A percentile compares a stretch with the other conserved stretches of the same genome.
These are phyloP conservation scores for Lipophrys pholis DNA, from an alignment of 2,113 vertebrate genomes.

Conservation along the genomic window DNA sequence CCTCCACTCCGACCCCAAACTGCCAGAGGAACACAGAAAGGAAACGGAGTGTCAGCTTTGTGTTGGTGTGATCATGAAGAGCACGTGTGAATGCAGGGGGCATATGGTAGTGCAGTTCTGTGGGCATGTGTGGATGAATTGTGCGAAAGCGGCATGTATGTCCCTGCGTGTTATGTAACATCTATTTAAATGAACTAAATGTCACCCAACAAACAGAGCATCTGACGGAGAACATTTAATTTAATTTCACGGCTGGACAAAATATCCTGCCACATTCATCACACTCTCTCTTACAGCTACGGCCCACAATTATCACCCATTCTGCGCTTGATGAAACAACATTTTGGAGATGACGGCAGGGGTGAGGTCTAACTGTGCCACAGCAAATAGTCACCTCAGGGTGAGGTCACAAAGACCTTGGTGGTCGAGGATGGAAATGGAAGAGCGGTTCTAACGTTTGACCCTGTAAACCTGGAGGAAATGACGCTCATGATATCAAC, in stretches of 20 bases:
- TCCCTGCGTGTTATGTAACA: slow-evolving; percentile 31
- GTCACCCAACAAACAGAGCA: slow-evolving; percentile 32
- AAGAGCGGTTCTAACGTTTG: background rate
- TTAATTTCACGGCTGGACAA: slow-evolving; percentile 32
- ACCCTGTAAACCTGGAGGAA: background rate
- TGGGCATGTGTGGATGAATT: slow-evolving; percentile 6
- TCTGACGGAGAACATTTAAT: slow-evolving; percentile 30
- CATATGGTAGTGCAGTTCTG: background rate
- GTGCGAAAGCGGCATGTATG: background rate
- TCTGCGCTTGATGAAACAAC: slow-evolving; percentile 23
- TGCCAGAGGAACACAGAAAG: slow-evolving; percentile 52
- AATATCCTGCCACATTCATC: slow-evolving; percentile 36
- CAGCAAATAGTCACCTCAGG: slow-evolving; percentile 1
- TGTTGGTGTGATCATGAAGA: background rate
- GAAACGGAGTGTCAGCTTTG: background rate
- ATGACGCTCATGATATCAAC: no score
- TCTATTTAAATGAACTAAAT: slow-evolving; percentile 40
- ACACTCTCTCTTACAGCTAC: slow-evolving; percentile 9
- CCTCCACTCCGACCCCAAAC: slow-evolving; percentile 88
- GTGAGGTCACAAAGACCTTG: no score
- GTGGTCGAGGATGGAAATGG: no score
- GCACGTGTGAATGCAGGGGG: no score
- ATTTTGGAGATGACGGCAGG: slow-evolving; percentile 13
- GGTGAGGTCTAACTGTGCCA: slow-evolving; percentile 22
- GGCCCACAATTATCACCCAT: slow-evolving; percentile 21